Evolutionary conservation across 2,113 vertebrate species (phyloP).

Genomic region (Silurus asotus): DNA sequence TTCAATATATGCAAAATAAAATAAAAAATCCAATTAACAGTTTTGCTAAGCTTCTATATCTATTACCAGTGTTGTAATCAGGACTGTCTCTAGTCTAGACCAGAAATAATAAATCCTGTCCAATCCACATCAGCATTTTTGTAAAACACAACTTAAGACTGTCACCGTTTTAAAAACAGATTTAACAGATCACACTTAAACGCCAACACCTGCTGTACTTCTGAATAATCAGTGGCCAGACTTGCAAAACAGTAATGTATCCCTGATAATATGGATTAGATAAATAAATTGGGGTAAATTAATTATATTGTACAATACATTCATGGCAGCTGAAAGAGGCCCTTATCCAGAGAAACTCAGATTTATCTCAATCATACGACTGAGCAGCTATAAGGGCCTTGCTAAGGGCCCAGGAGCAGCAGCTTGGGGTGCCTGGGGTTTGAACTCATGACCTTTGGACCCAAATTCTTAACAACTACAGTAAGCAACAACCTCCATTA

Average conservation of each 20-base stretch:
- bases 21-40: neutral
- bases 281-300: too few species aligned
- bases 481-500: neutral
- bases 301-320: too few species aligned
- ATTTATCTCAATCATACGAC: too few species aligned
- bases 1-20: neutral
- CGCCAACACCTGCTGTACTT: neutral
- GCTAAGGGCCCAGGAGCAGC: too few species aligned
- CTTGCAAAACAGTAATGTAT: neutral
- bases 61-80: neutral
- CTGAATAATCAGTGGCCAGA: neutral
- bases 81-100: neutral
- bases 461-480: too few species aligned
- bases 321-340: too few species aligned
- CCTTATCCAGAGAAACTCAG: too few species aligned
- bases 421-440: too few species aligned
- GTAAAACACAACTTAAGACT: neutral
- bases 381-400: too few species aligned
- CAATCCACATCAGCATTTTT: neutral
- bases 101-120: neutral
- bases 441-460: too few species aligned
- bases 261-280: neutral
- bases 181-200: neutral
- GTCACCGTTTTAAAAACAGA: neutral
- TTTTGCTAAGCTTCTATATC: neutral